These are phyloP conservation scores for Scyliorhinus canicula DNA, from an alignment of 2,797 vertebrate species.

Conservation along the genomic window DNA sequence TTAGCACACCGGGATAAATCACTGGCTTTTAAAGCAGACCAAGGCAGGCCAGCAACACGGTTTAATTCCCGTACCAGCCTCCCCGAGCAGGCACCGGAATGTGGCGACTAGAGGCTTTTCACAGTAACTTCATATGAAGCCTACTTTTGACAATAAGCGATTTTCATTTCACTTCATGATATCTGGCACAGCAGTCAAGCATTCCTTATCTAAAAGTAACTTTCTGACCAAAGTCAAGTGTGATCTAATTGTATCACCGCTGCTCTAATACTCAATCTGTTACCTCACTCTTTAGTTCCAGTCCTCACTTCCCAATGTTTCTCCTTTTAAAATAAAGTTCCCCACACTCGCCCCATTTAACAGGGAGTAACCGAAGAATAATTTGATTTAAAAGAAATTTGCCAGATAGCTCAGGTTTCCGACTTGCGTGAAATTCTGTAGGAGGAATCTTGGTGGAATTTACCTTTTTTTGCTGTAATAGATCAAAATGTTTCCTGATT, in stretches of 20 bases:
- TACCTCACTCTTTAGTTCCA: background rate
- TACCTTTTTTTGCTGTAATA: background rate
- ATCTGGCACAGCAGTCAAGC: background rate
- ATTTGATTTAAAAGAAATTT: background rate
- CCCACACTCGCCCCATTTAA: background rate
- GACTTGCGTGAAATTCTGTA: background rate
- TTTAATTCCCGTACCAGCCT: no score
- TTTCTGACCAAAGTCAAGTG: background rate
- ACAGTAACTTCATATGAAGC: no score
- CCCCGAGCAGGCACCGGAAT: no score
- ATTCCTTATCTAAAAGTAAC: background rate
- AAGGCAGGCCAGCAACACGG: no score
- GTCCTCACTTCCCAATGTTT: background rate
- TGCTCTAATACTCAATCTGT: background rate
- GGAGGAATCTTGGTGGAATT: background rate
- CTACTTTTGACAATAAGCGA: no score
- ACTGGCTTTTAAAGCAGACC: no score
- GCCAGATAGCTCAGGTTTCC: background rate
- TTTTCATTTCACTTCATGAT: no score
- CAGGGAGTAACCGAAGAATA: background rate
- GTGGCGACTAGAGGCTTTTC: no score
- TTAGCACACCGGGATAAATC: no score
- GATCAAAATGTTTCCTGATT: background rate
- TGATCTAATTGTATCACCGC: background rate
- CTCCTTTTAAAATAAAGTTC: conserved; percentile 1